These are phyloP conservation scores for Oncopeltus fasciatus DNA, from an alignment of 1,140 invertebrate species.

Conservation along the genomic window DNA sequence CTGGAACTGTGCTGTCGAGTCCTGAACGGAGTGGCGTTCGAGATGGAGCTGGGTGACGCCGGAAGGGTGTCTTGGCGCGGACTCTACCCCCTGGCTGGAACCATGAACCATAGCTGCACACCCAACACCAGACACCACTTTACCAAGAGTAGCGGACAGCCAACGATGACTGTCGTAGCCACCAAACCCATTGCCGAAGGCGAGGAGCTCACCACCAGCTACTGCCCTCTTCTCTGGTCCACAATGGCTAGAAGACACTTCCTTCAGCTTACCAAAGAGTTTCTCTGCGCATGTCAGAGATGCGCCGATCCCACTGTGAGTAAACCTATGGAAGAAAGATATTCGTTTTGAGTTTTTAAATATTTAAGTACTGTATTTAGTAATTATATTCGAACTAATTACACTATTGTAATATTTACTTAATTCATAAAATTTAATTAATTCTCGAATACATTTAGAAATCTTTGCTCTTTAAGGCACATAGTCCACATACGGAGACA, in stretches of 20 bases:
- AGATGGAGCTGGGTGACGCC: slow-evolving; percentile 29
- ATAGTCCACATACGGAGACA: no score
- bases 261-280: slow-evolving; percentile 55
- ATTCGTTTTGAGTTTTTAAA: not conserved
- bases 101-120: slow-evolving; percentile 60
- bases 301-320: slow-evolving; percentile 46
- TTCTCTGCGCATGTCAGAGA: slow-evolving; percentile 51
- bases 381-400: no score
- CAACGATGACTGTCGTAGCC: slow-evolving; percentile 44
- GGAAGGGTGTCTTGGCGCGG: slow-evolving; percentile 40
- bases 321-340: not conserved
- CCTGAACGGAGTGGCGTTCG: slow-evolving; percentile 61
- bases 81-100: slow-evolving; percentile 51
- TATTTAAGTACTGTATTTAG: no score
- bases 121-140: slow-evolving; percentile 58
- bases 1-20: slow-evolving; percentile 43
- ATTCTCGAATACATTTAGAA: no score
- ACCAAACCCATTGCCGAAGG: slow-evolving; percentile 44
- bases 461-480: no score
- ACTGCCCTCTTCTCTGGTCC: slow-evolving; percentile 56
- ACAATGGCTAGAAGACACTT: slow-evolving; percentile 47
- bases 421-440: no score
- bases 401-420: no score
- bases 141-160: slow-evolving; percentile 36
- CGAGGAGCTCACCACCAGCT: slow-evolving; percentile 54